A percentile compares a stretch with the other conserved stretches of the same genome.
Evolutionary conservation across 2,113 vertebrate genomes (phyloP).

Genomic region (Panthera leo): DNA sequence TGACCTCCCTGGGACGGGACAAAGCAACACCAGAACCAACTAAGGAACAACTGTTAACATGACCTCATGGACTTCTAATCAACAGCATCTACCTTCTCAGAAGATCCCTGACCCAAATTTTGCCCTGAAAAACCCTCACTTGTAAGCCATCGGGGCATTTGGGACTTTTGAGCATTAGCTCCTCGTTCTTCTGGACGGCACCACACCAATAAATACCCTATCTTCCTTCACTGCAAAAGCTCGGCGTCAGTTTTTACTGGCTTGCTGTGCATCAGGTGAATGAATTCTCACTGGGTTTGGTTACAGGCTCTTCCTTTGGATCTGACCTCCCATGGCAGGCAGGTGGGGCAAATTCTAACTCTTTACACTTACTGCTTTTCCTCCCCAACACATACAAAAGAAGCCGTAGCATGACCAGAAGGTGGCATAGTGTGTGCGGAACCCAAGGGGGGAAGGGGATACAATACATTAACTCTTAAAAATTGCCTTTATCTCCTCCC

Average conservation of each 20-base stretch:
- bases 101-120: not conserved
- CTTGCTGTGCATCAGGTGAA: not conserved
- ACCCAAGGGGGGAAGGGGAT: not conserved
- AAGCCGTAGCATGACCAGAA: slow-evolving; percentile 9
- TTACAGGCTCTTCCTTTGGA: not conserved
- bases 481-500: not conserved
- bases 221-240: not conserved
- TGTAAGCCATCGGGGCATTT: not conserved
- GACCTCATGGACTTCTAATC: not conserved
- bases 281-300: not conserved
- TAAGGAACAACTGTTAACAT: not conserved
- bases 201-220: not conserved
- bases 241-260: not conserved
- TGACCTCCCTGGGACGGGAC: not conserved
- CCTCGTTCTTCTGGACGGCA: not conserved
- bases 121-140: not conserved
- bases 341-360: not conserved
- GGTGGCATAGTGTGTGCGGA: not conserved
- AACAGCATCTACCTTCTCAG: not conserved
- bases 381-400: not conserved
- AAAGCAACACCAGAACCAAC: not conserved
- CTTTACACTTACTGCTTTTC: not conserved
- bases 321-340: not conserved
- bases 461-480: not conserved
- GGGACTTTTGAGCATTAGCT: not conserved